Conservation (phyloP, 2,113 vertebrate genomes). For the Cyanoderma ruficeps region DNA sequence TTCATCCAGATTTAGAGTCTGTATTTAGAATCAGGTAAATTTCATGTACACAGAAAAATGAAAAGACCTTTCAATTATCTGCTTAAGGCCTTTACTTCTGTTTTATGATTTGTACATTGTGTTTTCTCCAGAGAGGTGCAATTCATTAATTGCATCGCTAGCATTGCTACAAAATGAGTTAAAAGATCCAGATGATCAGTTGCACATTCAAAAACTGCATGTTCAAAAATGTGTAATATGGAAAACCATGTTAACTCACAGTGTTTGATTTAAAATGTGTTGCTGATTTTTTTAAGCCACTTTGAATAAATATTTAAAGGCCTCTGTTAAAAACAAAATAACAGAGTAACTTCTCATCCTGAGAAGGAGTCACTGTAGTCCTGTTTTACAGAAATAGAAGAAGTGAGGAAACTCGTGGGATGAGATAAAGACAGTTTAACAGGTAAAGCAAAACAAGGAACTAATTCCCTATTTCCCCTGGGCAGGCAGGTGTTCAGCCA, state of each 20-base stretch:
- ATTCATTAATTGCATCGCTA: background rate
- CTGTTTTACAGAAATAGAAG: background rate
- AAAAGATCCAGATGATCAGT: background rate
- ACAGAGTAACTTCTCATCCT: background rate
- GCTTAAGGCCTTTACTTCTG: background rate
- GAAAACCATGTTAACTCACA: background rate
- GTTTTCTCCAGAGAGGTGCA: background rate
- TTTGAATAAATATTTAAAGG: background rate
- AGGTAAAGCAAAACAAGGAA: background rate
- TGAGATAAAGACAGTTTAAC: background rate
- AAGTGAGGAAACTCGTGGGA: background rate
- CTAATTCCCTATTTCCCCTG: background rate
- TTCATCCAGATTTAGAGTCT: background rate
- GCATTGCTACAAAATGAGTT: background rate
- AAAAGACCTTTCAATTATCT: background rate
- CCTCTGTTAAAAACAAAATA: background rate
- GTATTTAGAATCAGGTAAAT: background rate
- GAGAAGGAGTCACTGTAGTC: background rate
- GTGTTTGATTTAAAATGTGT: background rate
- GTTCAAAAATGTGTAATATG: background rate
- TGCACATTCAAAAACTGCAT: background rate
- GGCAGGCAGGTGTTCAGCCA: background rate
- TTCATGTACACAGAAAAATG: background rate
- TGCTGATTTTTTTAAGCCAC: background rate
- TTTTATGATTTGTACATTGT: background rate